These are phyloP conservation scores for Diarsia brunnea DNA, from an alignment of 2,888 invertebrate species.

Conservation along the genomic window DNA sequence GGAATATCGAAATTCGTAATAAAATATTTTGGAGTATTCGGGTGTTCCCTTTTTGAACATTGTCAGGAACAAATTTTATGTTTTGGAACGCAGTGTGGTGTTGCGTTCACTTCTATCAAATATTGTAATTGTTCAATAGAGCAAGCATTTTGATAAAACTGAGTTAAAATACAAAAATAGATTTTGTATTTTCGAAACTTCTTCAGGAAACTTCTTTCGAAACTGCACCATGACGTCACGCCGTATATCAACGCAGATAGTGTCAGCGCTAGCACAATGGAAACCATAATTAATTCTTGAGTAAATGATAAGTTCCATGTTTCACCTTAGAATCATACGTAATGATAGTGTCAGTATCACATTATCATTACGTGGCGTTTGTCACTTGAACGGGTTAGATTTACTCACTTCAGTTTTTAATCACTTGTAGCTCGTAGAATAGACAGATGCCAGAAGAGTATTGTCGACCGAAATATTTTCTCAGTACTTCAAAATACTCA, in stretches of 20 bases:
- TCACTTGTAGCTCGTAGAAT: neutral
- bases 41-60: too few species aligned
- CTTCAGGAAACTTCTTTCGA: too few species aligned
- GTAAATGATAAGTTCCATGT: neutral
- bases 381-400: neutral
- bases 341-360: neutral
- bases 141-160: neutral
- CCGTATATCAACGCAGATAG: neutral
- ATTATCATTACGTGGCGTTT: neutral
- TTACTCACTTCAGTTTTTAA: neutral
- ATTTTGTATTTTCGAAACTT: slow-evolving; percentile 11
- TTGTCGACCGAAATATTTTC: neutral
- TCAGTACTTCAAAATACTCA: neutral
- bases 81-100: neutral
- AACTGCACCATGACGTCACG: slow-evolving; percentile 1
- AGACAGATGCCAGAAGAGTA: neutral
- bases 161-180: neutral
- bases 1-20: too few species aligned
- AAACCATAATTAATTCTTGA: neutral
- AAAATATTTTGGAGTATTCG: too few species aligned
- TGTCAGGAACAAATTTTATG: too few species aligned
- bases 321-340: neutral
- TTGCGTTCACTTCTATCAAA: neutral
- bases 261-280: neutral
- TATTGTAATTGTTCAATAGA: neutral